These are phyloP conservation scores for Platichthys stellatus DNA, from an alignment of 2,113 vertebrate species.

Conservation along the genomic window DNA sequence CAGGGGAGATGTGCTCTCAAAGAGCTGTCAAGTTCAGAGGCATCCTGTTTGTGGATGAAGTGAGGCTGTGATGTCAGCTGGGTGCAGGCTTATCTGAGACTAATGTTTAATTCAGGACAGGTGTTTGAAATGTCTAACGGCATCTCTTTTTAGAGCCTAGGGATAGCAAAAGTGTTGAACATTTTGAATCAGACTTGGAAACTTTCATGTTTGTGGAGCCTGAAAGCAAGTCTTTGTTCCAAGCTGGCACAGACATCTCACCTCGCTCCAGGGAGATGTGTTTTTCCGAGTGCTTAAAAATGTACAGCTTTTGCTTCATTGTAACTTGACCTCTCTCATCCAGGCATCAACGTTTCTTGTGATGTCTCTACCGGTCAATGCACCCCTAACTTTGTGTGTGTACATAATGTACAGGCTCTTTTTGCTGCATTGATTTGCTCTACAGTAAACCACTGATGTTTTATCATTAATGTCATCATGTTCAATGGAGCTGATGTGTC, in stretches of 20 bases:
- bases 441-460: not conserved
- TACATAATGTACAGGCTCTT: too few relatives aligned
- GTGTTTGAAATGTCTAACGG: slow-evolving; percentile 21
- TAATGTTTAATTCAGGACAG: slow-evolving; percentile 20
- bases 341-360: too few relatives aligned
- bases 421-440: too few relatives aligned
- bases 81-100: slow-evolving; percentile 2
- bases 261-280: not conserved
- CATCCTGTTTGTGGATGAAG: not conserved
- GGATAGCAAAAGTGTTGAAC: slow-evolving; percentile 9
- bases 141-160: not conserved
- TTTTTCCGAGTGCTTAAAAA: not conserved
- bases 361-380: too few relatives aligned
- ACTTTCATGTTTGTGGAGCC: slow-evolving; percentile 1
- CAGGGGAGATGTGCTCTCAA: slow-evolving; percentile 14
- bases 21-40: slow-evolving; percentile 20
- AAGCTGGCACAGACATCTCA: not conserved
- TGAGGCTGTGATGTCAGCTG: slow-evolving; percentile 10
- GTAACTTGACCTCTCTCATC: not conserved
- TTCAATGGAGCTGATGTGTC: too few relatives aligned
- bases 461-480: too few relatives aligned
- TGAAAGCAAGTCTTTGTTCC: slow-evolving; percentile 16
- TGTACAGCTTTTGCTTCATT: not conserved
- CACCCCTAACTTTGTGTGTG: too few relatives aligned
- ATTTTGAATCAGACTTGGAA: slow-evolving; percentile 9